Evolutionary conservation across 1,140 invertebrate genomes (phyloP).

Genomic region (Pemphigus obesinymphae): DNA sequence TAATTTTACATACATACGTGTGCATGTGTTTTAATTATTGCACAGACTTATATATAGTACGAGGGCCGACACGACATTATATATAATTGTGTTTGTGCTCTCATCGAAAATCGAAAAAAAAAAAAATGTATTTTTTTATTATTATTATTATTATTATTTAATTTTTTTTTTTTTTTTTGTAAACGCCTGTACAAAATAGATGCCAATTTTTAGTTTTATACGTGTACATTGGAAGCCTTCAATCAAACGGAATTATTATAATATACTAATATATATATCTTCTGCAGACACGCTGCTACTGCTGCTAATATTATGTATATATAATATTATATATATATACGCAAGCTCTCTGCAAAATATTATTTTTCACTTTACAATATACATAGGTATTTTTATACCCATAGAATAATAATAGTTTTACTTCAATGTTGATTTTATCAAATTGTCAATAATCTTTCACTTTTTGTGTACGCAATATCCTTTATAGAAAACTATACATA

Average conservation of each 20-base stretch:
- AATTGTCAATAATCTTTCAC: background rate
- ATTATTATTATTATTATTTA: too few species aligned
- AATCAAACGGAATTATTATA: conserved; percentile 1
- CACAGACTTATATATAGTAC: background rate
- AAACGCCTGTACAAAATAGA: conserved; percentile 26
- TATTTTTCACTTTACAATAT: background rate
- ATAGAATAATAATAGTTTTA: too few species aligned
- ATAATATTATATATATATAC: too few species aligned
- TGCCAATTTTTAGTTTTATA: conserved; percentile 38
- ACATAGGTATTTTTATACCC: too few species aligned
- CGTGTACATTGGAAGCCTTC: conserved; percentile 13
- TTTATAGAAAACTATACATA: too few species aligned
- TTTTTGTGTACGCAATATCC: background rate
- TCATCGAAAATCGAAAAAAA: background rate
- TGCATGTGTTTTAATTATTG: background rate
- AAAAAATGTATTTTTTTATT: background rate
- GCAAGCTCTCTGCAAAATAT: background rate
- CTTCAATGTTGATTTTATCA: background rate
- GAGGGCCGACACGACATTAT: background rate
- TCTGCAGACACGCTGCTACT: background rate
- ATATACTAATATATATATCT: too few species aligned
- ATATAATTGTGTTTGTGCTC: background rate
- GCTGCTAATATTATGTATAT: too few species aligned
- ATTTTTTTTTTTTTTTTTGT: background rate
- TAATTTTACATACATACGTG: background rate